Conservation (phyloP, 2,797 vertebrate species). For the Pelochelys cantorii region DNA sequence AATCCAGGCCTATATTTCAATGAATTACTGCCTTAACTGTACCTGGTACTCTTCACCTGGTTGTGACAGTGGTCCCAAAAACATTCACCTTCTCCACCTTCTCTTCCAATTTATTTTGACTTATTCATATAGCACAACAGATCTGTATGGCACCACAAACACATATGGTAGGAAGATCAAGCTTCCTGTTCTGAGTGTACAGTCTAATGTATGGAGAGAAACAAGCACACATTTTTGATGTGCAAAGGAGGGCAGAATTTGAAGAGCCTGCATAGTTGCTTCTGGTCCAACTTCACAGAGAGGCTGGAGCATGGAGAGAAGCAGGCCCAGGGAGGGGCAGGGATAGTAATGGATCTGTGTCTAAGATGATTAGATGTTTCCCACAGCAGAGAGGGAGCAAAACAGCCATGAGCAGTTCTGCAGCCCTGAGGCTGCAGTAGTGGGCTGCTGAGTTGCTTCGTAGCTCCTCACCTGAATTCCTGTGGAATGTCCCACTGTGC, state of each 20-base stretch:
- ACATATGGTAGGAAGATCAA: not conserved
- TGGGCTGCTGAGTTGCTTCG: not conserved
- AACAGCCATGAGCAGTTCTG: not conserved
- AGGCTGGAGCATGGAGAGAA: not conserved
- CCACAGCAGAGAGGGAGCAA: not conserved
- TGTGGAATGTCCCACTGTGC: not conserved
- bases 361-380: not conserved
- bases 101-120: not conserved
- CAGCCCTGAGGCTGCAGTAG: not conserved
- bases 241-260: not conserved
- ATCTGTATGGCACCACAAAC: not conserved
- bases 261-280: not conserved
- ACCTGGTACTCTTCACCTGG: not conserved
- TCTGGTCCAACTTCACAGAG: fast-evolving
- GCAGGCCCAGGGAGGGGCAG: not conserved
- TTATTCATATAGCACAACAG: not conserved
- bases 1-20: conserved; percentile 25
- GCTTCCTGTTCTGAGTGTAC: not conserved
- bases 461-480: not conserved
- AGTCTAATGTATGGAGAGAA: not conserved
- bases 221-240: fast-evolving
- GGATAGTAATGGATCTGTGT: not conserved
- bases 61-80: conserved; percentile 38
- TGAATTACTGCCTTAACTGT: conserved; percentile 27
- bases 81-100: not conserved